Conservation (phyloP, 1,140 invertebrate genomes). For the Gonatopus flavifemur region DNA sequence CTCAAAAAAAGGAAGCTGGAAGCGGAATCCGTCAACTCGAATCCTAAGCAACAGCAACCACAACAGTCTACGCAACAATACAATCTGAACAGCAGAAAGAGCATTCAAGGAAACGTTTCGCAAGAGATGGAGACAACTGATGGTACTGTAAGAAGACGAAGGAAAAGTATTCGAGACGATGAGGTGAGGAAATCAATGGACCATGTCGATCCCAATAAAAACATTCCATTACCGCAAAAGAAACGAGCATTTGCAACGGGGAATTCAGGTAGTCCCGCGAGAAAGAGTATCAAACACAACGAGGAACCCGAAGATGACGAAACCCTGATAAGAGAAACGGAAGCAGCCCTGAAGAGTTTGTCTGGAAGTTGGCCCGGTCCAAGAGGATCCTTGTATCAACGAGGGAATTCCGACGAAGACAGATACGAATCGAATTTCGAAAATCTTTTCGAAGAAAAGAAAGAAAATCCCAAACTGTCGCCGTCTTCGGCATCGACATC, state of each 20-base stretch:
- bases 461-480: slow-evolving; percentile 65
- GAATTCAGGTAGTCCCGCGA: slow-evolving; percentile 56
- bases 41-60: slow-evolving; percentile 44
- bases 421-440: slow-evolving; percentile 74
- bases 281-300: slow-evolving; percentile 55
- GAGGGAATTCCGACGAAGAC: slow-evolving; percentile 71
- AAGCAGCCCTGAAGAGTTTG: slow-evolving; percentile 79
- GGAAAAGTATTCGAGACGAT: slow-evolving; percentile 56
- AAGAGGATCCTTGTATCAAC: slow-evolving; percentile 64
- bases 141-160: slow-evolving; percentile 52
- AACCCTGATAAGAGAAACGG: slow-evolving; percentile 80
- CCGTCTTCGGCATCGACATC: slow-evolving; percentile 64
- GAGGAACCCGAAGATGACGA: slow-evolving; percentile 70
- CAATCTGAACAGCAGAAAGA: slow-evolving; percentile 29
- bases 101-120: slow-evolving; percentile 28
- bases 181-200: slow-evolving; percentile 52
- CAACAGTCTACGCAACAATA: slow-evolving; percentile 24
- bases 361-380: slow-evolving; percentile 79
- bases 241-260: slow-evolving; percentile 60
- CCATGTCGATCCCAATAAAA: slow-evolving; percentile 36
- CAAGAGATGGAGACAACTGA: slow-evolving; percentile 55
- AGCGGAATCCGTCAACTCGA: slow-evolving; percentile 50
- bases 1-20: slow-evolving; percentile 63
- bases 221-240: slow-evolving; percentile 63
- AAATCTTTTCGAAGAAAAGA: slow-evolving; percentile 82